phyloP scores from a whole-genome alignment of 2,797 vertebrate genomes.

The Odontamblyopus lacepedii region DNA sequence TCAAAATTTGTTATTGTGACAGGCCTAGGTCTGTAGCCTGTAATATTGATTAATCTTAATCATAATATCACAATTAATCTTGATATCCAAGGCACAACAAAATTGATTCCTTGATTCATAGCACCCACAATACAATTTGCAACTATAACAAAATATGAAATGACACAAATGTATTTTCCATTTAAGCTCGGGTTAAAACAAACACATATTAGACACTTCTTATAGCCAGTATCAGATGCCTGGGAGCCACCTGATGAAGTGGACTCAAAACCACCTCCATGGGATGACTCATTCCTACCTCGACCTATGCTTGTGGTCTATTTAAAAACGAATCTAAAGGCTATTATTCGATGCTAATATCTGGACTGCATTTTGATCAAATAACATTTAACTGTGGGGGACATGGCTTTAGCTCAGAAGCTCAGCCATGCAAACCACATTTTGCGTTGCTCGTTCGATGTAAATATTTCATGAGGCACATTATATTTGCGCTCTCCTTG shows the following conservation, averaged over 20 bases:
- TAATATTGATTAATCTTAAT: too few species aligned
- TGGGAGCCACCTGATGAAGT: neutral
- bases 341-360: constrained; percentile 15
- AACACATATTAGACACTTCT: neutral
- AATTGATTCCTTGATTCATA: too few species aligned
- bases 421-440: constrained; percentile 14
- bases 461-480: constrained; percentile 65
- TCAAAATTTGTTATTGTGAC: too few species aligned
- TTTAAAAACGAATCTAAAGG: neutral
- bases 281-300: neutral
- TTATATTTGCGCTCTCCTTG: constrained; percentile 38
- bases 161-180: too few species aligned
- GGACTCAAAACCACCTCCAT: neutral
- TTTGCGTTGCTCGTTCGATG: constrained; percentile 21
- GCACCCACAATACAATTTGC: too few species aligned
- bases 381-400: neutral
- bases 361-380: constrained; percentile 9
- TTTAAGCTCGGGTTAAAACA: neutral
- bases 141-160: too few species aligned
- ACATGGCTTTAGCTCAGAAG: neutral
- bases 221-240: neutral
- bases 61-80: too few species aligned
- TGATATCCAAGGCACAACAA: too few species aligned
- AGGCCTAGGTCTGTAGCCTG: too few species aligned
- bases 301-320: neutral